Evolutionary conservation across 1,140 invertebrate species (phyloP), one percentile per base, ranked within the genome.

Genomic region (Sarcophaga bullata): DNA sequence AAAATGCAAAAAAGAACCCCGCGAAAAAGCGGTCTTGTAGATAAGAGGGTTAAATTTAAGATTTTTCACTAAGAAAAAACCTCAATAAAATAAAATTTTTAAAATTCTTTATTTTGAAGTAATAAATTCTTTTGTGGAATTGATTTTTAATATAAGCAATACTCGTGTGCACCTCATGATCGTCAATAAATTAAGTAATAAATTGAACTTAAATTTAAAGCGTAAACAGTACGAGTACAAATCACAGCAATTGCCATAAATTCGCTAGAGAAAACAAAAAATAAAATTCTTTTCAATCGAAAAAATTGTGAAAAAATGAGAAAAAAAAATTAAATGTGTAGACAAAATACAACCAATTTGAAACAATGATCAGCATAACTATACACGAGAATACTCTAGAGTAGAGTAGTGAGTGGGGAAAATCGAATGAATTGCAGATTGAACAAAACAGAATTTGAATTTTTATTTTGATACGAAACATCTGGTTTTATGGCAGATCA

Each of bases 131-230:
- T 25, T 58, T 58, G n/a, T 58, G n/a, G 62, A 68, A 68, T 25
- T 17, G 62, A 68, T 6, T 62, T 62, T 68, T 68, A 68, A 68
- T 19, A 68, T 19, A 9, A 68, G 19, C 54, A 68, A 68, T 8
- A 68, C 25, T 37, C 25, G 25, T 37, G 19, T 2, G 8, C n/a
- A 68, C 62, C 62, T 68, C n/a, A 68, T 19, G 8, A 68, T 19
- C 25, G 25, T 37, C 54, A 7, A 58, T 68, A 68, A 68, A 68
- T 68, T 68, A 68, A 68, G 62, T 68, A 68, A 68, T 68, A 68
- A 68, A 68, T 68, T 19, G n/a, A 17, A 68, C 62, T 68, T 68
- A 9, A 68, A 68, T 68, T 68, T 68, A 68, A 68, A 17, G 17
- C 17, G 19, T 19, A 68, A 68, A 68, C 17, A 13, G 8, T 58